phyloP scores from a whole-genome alignment of 2,888 invertebrate genomes.

The Dromius quadrimaculatus region DNA sequence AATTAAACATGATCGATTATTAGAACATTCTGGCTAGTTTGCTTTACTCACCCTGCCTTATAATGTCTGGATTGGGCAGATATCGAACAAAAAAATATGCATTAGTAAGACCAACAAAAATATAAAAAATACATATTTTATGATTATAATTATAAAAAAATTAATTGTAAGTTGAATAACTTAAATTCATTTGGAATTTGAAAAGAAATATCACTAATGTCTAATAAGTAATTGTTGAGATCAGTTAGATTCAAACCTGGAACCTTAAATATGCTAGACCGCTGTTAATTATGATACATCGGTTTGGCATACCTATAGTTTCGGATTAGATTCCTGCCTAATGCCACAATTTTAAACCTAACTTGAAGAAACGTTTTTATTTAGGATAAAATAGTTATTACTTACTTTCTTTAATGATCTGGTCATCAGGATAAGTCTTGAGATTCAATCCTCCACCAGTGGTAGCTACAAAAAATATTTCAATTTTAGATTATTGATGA shows the following conservation, averaged over 20 bases:
- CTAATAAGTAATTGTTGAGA: too few relatives aligned
- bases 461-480: slow-evolving; percentile 55
- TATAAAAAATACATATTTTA: too few relatives aligned
- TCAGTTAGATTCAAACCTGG: too few relatives aligned
- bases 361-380: too few relatives aligned
- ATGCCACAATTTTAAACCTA: neutral
- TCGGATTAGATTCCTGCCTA: neutral
- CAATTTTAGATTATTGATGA: neutral
- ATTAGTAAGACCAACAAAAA: slow-evolving; percentile 45
- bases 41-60: slow-evolving; percentile 66
- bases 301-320: too few relatives aligned
- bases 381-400: slow-evolving; percentile 60
- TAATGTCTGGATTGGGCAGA: slow-evolving; percentile 59
- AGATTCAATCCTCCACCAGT: slow-evolving; percentile 70
- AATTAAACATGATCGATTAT: slow-evolving; percentile 51
- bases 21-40: slow-evolving; percentile 43
- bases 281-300: too few relatives aligned
- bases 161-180: too few relatives aligned
- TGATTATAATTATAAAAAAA: too few relatives aligned
- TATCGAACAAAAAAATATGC: slow-evolving; percentile 48
- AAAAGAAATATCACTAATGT: too few relatives aligned
- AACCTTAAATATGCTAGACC: too few relatives aligned
- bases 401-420: slow-evolving; percentile 89
- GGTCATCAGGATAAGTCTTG: slow-evolving; percentile 81
- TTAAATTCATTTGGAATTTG: too few relatives aligned